Evolutionary conservation across 2,797 vertebrate species (phyloP), one percentile per base, ranked within the genome.

Genomic region (Zenarchopterus dispar): DNA sequence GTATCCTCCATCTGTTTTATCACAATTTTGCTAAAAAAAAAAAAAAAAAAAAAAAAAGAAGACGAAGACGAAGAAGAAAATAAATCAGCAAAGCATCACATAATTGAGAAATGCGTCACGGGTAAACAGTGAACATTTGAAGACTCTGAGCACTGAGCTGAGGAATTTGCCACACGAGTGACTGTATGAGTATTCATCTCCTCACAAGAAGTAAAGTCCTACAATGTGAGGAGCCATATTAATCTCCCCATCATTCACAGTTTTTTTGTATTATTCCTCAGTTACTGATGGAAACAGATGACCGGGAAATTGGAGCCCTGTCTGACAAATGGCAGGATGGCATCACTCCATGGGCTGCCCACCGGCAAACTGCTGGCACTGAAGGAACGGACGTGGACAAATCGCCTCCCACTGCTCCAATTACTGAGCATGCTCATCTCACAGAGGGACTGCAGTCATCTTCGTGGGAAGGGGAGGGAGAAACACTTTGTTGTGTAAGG

Each of bases 311-410:
- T 87, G 80, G 81, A 76, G 82, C 79, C 31, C 82, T 70, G 82
- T 86, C 87, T 89, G 89, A 91, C 69, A 88, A 91, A 90, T 86
- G 82, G 86, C 73, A 70, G 70, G 75, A 85, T 83, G 81, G 87
- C 85, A 81, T 59, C 59, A 71, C 84, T 89, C 81, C 75, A 68
- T 24, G 42, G 70, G 79, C 79, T 86, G 78, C 84, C 89, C 85
- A 88, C 75, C 57, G 58, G 86, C 76, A 89, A 87, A 89, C 79
- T 79, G 87, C 80, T 66, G 68, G 77, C 58, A 62, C 77, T 67
- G 78, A 82, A 77, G 73, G 73, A 81, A 80, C 55, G 75, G 84
- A 89, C 65, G 42, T 72, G 78, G 85, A 89, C 81, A 89, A 85
- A 91, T 87, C 69, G 55, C 67, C 81, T 76, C 85, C 87, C 66